Percentiles rank a stretch among this genome's conserved stretches.
Evolutionary conservation across 2,888 invertebrate species (phyloP).

Genomic region (Orthosia cruda): DNA sequence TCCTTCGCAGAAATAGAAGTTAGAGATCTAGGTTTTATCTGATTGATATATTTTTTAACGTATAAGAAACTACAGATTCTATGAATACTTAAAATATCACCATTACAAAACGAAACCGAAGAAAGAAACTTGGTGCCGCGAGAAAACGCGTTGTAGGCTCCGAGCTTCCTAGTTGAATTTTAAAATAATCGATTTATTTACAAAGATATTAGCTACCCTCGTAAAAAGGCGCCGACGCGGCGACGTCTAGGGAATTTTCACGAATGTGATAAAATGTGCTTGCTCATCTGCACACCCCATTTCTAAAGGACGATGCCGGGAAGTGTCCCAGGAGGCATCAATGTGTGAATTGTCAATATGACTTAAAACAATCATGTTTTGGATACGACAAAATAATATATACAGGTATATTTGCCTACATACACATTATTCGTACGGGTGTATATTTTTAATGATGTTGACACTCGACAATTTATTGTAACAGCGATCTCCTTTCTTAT

Average conservation of each 20-base stretch:
- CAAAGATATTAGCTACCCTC: slow-evolving; percentile 55
- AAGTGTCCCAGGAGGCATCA: slow-evolving; percentile 19
- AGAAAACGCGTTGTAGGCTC: neutral
- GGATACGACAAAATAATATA: slow-evolving; percentile 16
- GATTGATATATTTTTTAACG: too few relatives aligned
- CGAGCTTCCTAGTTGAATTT: slow-evolving; percentile 28
- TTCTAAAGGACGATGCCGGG: slow-evolving; percentile 41
- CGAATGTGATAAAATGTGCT: slow-evolving; percentile 60
- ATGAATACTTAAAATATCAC: too few relatives aligned
- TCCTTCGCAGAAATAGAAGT: too few relatives aligned
- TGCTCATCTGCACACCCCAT: slow-evolving; percentile 54
- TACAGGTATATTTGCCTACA: neutral
- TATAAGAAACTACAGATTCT: neutral
- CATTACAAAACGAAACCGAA: neutral
- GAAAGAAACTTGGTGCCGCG: neutral
- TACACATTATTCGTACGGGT: neutral
- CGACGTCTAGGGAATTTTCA: slow-evolving; percentile 41
- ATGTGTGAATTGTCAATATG: slow-evolving; percentile 46
- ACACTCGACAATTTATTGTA: slow-evolving; percentile 14
- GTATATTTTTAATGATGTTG: slow-evolving; percentile 25
- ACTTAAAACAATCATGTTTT: slow-evolving; percentile 48
- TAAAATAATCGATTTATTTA: slow-evolving; percentile 49
- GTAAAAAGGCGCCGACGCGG: slow-evolving; percentile 39
- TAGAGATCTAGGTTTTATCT: too few relatives aligned
- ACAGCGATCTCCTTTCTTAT: slow-evolving; percentile 7